phyloP scores from a whole-genome alignment of 2,113 vertebrate species.

The Pogona vitticeps region DNA sequence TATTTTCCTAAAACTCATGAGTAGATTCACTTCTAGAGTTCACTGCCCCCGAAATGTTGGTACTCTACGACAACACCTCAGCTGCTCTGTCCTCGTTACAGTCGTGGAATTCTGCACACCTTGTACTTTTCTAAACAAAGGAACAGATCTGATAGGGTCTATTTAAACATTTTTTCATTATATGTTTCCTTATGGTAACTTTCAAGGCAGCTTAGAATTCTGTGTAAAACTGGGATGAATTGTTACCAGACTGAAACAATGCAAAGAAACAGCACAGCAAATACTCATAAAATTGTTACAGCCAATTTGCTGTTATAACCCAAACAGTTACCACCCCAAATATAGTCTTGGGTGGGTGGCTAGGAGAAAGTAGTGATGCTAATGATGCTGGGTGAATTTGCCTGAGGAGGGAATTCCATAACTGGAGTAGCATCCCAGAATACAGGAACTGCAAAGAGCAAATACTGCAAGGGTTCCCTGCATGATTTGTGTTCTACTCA shows the following conservation, averaged over 20 bases:
- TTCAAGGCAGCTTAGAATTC: background rate
- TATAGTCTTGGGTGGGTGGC: background rate
- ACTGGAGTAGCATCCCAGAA: background rate
- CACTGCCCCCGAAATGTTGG: no score
- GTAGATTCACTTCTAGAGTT: no score
- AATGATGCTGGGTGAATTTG: background rate
- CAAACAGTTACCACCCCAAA: background rate
- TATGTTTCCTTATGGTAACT: no score
- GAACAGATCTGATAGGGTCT: background rate
- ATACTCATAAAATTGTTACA: background rate
- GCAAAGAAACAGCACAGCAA: background rate
- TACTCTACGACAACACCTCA: no score
- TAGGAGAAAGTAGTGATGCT: background rate
- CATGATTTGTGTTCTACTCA: background rate
- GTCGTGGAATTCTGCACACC: no score
- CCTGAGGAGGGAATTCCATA: background rate
- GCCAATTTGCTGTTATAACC: background rate
- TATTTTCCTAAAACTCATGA: no score
- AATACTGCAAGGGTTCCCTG: background rate
- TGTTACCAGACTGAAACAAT: background rate
- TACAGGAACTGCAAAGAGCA: background rate
- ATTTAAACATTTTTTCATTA: background rate
- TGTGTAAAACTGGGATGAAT: background rate
- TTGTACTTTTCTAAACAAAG: background rate
- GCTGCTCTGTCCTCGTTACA: no score